Evolutionary conservation across 2,113 vertebrate species (phyloP).

Genomic region (Turdus rufiventris): DNA sequence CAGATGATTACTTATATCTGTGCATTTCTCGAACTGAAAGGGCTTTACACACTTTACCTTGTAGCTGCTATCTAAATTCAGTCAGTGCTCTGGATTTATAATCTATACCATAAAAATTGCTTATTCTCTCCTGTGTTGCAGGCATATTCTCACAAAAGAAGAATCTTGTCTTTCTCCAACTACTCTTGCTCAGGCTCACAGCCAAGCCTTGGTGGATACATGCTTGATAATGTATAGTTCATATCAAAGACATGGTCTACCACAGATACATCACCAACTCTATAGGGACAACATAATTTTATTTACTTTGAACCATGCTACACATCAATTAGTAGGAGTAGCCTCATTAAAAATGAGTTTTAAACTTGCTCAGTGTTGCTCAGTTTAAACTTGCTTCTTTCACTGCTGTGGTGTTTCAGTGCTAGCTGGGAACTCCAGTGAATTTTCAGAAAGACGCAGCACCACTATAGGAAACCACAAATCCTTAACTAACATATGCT

Average conservation of each 20-base stretch:
- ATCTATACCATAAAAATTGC: not conserved
- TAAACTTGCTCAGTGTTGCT: not conserved
- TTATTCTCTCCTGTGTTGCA: not conserved
- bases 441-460: slow-evolving; percentile 40
- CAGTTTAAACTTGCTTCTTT: not conserved
- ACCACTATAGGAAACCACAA: slow-evolving; percentile 70
- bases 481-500: slow-evolving; percentile 79
- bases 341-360: not conserved
- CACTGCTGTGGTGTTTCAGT: not conserved
- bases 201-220: not conserved
- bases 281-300: not conserved
- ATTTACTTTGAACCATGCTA: not conserved
- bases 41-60: not conserved
- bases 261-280: not conserved
- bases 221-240: not conserved
- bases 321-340: not conserved
- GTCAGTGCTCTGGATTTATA: not conserved
- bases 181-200: not conserved
- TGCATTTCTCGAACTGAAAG: not conserved
- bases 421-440: slow-evolving; percentile 1
- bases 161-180: not conserved
- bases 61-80: not conserved
- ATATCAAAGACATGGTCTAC: not conserved
- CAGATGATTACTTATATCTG: not conserved
- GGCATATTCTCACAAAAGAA: not conserved